Evolutionary conservation across 2,113 vertebrate genomes (phyloP), one percentile per base, ranked within the genome.

Genomic region (Cryptomyrus ogoouensis): DNA sequence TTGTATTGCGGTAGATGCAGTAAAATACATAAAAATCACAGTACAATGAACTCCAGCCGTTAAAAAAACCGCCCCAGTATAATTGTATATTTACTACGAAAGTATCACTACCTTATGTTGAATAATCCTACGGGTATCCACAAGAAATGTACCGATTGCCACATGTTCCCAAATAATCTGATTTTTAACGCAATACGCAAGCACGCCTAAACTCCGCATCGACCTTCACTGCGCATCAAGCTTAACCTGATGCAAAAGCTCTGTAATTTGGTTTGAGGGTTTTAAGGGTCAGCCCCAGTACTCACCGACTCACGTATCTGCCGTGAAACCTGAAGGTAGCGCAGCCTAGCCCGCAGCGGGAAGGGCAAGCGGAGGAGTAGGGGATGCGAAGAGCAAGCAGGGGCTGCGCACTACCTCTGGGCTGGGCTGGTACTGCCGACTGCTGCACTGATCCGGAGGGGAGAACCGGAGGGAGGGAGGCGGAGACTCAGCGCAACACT

Each of bases 361-460:
- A 74, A 74, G 35, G 74, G 35, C 35, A 39, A 42, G 35, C 74
- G 74, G 74, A 42, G 5, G 35, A 80, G 31, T 15, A 19, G 2
- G 31, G 35, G 31, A 42, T 17, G 15, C 35, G 15, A 80, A 19
- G 74, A 3, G 35, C 17, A 4, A 80, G 31, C 15, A 17, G 35
- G 31, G 2, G 56, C 53, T 46, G 58, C 93, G 94, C 94, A 94
- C 94, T 93, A 90, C 62, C 89, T 89, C 49, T 39, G 62, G 58
- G 62, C 87, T 39, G 84, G 93, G 86, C 92, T 94, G 94, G 93
- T 94, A 77, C 62, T 62, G 85, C 84, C 89, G 46, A 70, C 83
- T 87, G 83, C 84, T 94, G 95, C 94, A 94, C 93, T 90, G 94
- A 93, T 94, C 93, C 91, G 89, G 92, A 93, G 92, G 92, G 92